Evolutionary conservation across 1,140 invertebrate genomes (phyloP), one percentile per base, ranked within the genome.

Genomic region (Limonius californicus): DNA sequence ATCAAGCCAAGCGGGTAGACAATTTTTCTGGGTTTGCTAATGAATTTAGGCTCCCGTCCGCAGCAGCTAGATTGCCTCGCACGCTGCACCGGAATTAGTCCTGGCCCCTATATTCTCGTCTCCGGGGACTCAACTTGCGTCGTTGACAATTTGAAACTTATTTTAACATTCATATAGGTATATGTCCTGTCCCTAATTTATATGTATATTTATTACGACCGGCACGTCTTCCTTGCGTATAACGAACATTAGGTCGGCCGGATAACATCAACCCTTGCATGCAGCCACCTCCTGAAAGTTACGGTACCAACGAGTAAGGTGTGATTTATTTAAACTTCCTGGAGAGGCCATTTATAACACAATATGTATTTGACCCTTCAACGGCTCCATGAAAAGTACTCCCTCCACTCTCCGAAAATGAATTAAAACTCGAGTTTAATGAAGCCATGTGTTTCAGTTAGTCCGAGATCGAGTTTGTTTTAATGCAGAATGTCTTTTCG

Each of bases 71-170:
- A 73, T 70, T 72, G 69, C 69, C 69, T 65, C 60, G 21, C 64
- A 54, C 62, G 67, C 65, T 69, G 67, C 67, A 69, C 42, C 63
- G 66, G 66, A 72, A 70, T 70, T 68, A 71, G 66, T 66, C 61
- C 62, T 57, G 61, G 59, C 65, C 61, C 66, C 66, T 60, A 59
- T 57, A 47, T 45, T 43, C 16, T 35, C 60, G 54, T 59, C 64
- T 63, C 63, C 21, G 54, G 59, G 63, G 62, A 66, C 55, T 57
- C 59, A 76, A 76, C 67, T 76, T 76, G 72, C 73, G 74, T 73
- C 74, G 74, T 72, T 74, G 75, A 77, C 75, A 77, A 77, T 77
- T 77, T 77, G 74, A 77, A 77, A 77, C 74, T 77, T 77, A 77
- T 77, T 77, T 77, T 77, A 77, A 77, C 75, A 77, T 77, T 77